Evolutionary conservation across 2,113 vertebrate species (phyloP), one percentile per base, ranked within the genome.

Genomic region (Rhinoptilus africanus): DNA sequence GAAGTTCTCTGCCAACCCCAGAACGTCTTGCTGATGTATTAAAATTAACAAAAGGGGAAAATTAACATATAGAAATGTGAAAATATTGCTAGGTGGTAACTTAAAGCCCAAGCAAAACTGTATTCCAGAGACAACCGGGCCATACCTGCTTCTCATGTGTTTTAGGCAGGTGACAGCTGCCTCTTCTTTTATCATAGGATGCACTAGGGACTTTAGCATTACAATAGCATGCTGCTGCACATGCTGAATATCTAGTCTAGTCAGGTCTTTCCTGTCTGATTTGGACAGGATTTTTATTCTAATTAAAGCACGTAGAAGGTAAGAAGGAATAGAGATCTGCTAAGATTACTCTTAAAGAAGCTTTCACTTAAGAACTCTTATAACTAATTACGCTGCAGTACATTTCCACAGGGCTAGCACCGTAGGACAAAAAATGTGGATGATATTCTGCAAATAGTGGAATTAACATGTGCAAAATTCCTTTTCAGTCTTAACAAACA

Each of bases 301-400:
- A 92, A 96, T 94, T 95, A 96, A 97, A 93, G 85, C 47, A 83
- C 9, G 5, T 86, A 54, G 69, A 94, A 48, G 68, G 66, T 85
- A 96, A 81, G 76, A 96, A 57, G 89, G 86, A 91, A 67, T 47
- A 89, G 24, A 92, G 75, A 84, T 92, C 81, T 66, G 57, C 60
- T 80, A 86, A 84, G 96, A 97, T 83, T 94, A 88, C 80, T 95
- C 95, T 89, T 93, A 95, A 93, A 97, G 93, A 88, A 77, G 80
- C 83, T 97, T 96, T 95, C 56, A 76, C 81, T 64, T 95, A 92
- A 94, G 87, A 95, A 84, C 92, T 87, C 94, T 88, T 81, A 30
- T 56, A 59, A 86, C 81, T 96, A 95, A 86, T 94, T 89, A 94
- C 73, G 63, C 48, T 83, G 48, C 45, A 71, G 62, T 75, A 71